Base-by-base conservation (phyloP, 1,140 invertebrate genomes). In the Armadillidium nasatum region DNA sequence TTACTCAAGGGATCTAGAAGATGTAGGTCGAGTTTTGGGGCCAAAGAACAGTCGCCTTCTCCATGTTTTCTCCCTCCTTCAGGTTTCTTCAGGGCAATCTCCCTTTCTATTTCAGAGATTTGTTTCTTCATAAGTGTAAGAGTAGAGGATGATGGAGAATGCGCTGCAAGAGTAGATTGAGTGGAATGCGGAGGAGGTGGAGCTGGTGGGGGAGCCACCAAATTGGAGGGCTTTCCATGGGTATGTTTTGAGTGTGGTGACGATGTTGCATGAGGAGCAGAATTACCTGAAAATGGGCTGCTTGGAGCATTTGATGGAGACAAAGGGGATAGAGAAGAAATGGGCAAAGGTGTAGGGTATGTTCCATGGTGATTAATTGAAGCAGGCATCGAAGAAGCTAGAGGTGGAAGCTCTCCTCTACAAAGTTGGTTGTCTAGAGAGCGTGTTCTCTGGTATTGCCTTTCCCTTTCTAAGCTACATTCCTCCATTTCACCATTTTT, bases 41-140 rank as follows among this genome's bases (percentile, higher is more conserved):
- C 69, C 11, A 72, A 76, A 50, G 74, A 71, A 33, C 60, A 76
- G 15, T 71, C 67, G 67, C 77, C 69, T 43, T 75, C 66, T 71
- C 75, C 76, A 69, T 71, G 74, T 73, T 74, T 45, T 60, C 74
- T 74, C 72, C 73, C 72, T 66, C 74, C 73, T 67, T 79, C 79
- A 60, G 78, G 79, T 44, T 75, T 82, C 79, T 88, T 86, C 82
- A 90, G 88, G 82, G 89, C 88, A 71, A 91, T 90, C 85, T 91
- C 90, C 75, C 89, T 87, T 82, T 91, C 90, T 71, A 91, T 91
- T 83, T 91, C 90, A 74, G 88, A 89, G 74, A 91, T 91, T 84
- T 91, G 90, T 74, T 89, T 86, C 81, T 91, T 91, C 89, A 91
- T 91, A 6, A 91, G 84, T 84, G 90, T 87, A 10, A 90, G 88